phyloP scores from a whole-genome alignment of 2,113 vertebrate genomes.

The Pyrgilauda ruficollis region DNA sequence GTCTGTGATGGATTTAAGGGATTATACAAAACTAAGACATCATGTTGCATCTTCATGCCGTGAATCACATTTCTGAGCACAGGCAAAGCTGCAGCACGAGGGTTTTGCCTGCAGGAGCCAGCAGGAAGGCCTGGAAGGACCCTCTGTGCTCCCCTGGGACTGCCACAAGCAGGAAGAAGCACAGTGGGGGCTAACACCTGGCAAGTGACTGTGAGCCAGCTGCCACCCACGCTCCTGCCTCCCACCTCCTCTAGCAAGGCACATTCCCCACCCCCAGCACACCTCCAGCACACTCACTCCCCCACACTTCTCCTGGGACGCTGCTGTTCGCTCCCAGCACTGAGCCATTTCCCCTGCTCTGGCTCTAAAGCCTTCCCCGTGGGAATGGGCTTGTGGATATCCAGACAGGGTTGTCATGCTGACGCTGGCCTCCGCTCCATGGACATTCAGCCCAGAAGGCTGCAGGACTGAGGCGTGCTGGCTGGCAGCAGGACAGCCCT shows the following conservation, averaged over 20 bases:
- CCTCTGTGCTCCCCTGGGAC: background rate
- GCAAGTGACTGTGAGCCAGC: background rate
- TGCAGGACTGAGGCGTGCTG: background rate
- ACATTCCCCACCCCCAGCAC: background rate
- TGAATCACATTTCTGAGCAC: conserved; percentile 59
- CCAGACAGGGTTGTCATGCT: background rate
- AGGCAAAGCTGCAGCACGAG: conserved; percentile 1
- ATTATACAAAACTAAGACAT: conserved; percentile 70
- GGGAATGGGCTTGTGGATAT: background rate
- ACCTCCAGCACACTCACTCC: background rate
- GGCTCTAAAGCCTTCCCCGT: background rate
- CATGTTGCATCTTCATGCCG: conserved; percentile 67
- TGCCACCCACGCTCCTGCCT: background rate
- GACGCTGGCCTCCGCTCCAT: background rate
- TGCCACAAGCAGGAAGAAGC: background rate
- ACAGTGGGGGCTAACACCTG: background rate
- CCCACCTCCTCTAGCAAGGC: background rate
- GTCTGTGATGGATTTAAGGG: conserved; percentile 70
- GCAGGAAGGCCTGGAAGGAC: background rate
- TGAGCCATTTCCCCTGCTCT: background rate
- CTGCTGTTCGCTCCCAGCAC: background rate
- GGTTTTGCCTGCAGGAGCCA: background rate
- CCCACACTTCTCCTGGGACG: background rate
- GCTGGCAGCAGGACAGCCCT: conserved; percentile 11
- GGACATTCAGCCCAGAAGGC: background rate